Base-by-base conservation (phyloP, 2,113 vertebrate species). In the Eudyptes chrysolophus region DNA sequence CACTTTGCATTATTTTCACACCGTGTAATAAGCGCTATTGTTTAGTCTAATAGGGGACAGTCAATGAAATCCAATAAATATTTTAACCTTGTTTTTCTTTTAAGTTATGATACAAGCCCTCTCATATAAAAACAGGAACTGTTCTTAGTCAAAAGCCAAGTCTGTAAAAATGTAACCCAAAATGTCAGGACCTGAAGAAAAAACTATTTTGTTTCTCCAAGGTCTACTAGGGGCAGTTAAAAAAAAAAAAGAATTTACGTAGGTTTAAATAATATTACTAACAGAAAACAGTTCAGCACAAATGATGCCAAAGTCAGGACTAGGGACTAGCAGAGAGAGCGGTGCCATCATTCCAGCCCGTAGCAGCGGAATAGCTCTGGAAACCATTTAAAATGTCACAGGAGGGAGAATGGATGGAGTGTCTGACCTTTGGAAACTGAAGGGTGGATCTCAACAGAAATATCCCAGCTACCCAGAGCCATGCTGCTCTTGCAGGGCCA, bases 21-120 rank as follows among this genome's bases (percentile, higher is more conserved):
- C 87, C 24, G 8, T 36, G 58, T 83, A 98, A 89, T 93, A 79
- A 94, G 80, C 10, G 34, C 70, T 83, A 74, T 84, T 97, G 96
- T 96, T 97, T 92, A 87, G 83, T 92, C 95, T 95, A 97, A 97
- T 52, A 83, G 88, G 81, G 49, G 81, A 87, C 72, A 84, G 81
- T 95, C 92, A 82, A 92, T 76, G 87, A 98, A 96, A 92, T 81
- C 46, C 92, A 79, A 89, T 71, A 90, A 96, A 57, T 84, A 62
- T 79, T 92, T 91, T 87, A 86, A 81, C 32, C 10, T 77, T 72
- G 4, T 42, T 78, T 94, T 91, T 81, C 81, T 86, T 89, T 85
- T 21, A 72, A 71, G 13, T 81, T 64, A 54, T 1, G 2, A 74
- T 11, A 55, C 62, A 66, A 94, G 13, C 55, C 90, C 76, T 83